Percentiles rank a stretch among this genome's conserved stretches.
phyloP scores from a whole-genome alignment of 2,113 vertebrate species.

The Pipra filicauda region DNA sequence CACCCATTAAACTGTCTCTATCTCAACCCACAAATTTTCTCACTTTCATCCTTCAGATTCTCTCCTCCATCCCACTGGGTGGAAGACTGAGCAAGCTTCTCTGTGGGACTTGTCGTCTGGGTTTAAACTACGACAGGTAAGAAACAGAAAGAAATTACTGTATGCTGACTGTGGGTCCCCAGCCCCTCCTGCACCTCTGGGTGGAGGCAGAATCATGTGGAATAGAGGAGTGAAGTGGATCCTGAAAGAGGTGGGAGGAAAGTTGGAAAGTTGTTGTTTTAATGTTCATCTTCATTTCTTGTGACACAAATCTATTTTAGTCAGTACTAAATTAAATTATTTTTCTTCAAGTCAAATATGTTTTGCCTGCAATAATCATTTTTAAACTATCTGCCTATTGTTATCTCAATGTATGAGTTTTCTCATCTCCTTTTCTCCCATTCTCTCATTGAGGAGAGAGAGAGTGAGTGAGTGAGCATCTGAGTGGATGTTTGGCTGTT shows the following conservation, averaged over 20 bases:
- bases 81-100: not conserved
- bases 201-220: not conserved
- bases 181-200: not conserved
- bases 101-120: not conserved
- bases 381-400: not conserved
- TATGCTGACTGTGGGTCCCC: not conserved
- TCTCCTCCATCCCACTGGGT: not conserved
- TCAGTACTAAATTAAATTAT: not conserved
- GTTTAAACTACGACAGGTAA: not conserved
- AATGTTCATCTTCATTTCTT: not conserved
- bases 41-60: not conserved
- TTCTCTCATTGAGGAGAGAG: not conserved
- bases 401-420: not conserved
- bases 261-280: not conserved
- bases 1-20: not conserved
- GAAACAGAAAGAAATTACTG: not conserved
- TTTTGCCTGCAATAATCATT: not conserved
- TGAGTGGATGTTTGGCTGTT: not conserved
- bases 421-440: not conserved
- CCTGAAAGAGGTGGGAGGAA: accelerated
- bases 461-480: accelerated
- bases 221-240: not conserved
- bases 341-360: not conserved
- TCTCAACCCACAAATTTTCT: not conserved
- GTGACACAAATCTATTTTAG: not conserved